Evolutionary conservation across 2,113 vertebrate species (phyloP).

Genomic region (Menura novaehollandiae): DNA sequence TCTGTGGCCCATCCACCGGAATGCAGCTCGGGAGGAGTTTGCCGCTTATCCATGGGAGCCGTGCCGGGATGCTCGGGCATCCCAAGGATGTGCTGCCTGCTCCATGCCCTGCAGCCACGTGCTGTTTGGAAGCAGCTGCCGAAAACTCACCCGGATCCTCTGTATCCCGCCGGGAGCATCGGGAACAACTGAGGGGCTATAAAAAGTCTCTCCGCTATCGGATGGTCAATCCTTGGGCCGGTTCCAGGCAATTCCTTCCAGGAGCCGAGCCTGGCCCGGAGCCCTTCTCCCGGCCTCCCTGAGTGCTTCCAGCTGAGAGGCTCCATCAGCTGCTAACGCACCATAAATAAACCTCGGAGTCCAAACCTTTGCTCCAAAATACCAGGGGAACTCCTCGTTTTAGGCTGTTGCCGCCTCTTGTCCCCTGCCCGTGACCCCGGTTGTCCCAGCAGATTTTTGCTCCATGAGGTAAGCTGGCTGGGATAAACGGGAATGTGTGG

Average conservation of each 20-base stretch:
- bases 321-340: conserved; percentile 14
- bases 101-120: accelerated
- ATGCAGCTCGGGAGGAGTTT: accelerated
- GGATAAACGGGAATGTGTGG: background rate
- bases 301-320: conserved; percentile 23
- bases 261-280: background rate
- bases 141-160: background rate
- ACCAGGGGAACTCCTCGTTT: conserved; percentile 49
- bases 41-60: accelerated
- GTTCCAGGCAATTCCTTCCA: conserved; percentile 17
- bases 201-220: conserved; percentile 23
- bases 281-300: conserved; percentile 21
- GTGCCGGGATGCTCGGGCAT: background rate
- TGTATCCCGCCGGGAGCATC: background rate
- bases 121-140: background rate
- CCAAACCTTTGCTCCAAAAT: conserved; percentile 11
- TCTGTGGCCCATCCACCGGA: accelerated
- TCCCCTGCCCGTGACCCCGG: background rate
- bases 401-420: background rate
- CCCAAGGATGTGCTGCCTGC: background rate
- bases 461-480: background rate
- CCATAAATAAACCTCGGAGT: conserved; percentile 41
- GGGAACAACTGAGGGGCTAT: background rate
- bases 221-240: conserved; percentile 5
- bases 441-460: conserved; percentile 35